These are phyloP conservation scores for Dreissena rostriformis DNA, from an alignment of 1,140 invertebrate genomes.

Conservation along the genomic window DNA sequence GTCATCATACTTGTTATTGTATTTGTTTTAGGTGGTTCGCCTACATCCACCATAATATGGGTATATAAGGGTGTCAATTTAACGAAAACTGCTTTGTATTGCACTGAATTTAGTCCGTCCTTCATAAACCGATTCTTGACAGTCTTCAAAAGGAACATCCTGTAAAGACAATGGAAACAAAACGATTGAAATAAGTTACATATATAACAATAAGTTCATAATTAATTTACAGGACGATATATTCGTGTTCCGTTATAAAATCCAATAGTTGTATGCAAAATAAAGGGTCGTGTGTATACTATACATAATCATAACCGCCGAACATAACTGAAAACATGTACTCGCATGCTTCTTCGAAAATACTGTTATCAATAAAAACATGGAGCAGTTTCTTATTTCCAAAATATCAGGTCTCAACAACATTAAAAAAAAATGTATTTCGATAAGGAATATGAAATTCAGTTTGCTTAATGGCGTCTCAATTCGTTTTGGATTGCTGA, in stretches of 20 bases:
- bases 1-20: constrained; percentile 19
- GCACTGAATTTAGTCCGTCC: constrained; percentile 83
- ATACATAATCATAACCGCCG: too few relatives aligned
- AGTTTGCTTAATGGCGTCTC: too few relatives aligned
- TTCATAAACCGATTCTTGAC: constrained; percentile 81
- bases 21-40: constrained; percentile 70
- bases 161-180: constrained; percentile 49
- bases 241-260: not conserved
- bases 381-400: too few relatives aligned
- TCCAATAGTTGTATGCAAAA: not conserved
- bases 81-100: constrained; percentile 79
- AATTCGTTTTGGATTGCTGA: too few relatives aligned
- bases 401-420: too few relatives aligned
- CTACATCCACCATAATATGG: constrained; percentile 82
- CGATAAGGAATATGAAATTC: too few relatives aligned
- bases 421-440: too few relatives aligned
- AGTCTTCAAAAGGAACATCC: constrained; percentile 81
- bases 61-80: constrained; percentile 80
- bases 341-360: too few relatives aligned
- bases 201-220: not conserved
- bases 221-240: not conserved
- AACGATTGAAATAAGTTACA: too few relatives aligned
- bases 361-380: too few relatives aligned
- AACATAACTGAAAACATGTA: too few relatives aligned
- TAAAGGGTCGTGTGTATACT: too few relatives aligned